These are phyloP conservation scores for Choristoneura fumiferana DNA, from an alignment of 1,140 invertebrate genomes.

Conservation along the genomic window DNA sequence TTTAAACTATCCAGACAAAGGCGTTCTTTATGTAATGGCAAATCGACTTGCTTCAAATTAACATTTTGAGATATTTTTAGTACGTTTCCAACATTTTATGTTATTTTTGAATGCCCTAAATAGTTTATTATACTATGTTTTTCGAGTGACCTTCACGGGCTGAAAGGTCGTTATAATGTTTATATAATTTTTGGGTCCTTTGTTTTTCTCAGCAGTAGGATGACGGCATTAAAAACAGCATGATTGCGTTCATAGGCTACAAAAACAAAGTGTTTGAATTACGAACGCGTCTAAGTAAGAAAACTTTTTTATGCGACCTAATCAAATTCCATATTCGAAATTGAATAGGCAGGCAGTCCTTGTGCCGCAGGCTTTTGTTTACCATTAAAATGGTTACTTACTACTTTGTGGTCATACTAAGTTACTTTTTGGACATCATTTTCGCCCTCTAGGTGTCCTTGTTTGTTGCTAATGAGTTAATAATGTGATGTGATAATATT, in stretches of 20 bases:
- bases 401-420: too few species aligned
- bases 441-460: slow-evolving; percentile 6
- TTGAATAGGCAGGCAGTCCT: too few species aligned
- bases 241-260: slow-evolving; percentile 34
- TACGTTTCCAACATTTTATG: slow-evolving; percentile 17
- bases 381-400: too few species aligned
- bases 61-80: slow-evolving; percentile 22
- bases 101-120: slow-evolving; percentile 6
- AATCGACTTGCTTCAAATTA: slow-evolving; percentile 1
- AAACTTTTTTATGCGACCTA: too few species aligned
- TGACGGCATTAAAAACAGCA: slow-evolving; percentile 19
- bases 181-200: slow-evolving; percentile 60
- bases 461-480: slow-evolving; percentile 3
- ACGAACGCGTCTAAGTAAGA: too few species aligned
- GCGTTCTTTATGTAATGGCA: slow-evolving; percentile 20
- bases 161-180: slow-evolving; percentile 66
- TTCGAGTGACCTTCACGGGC: slow-evolving; percentile 48
- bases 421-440: too few species aligned
- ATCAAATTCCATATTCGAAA: too few species aligned
- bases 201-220: slow-evolving; percentile 29
- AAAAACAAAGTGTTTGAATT: slow-evolving; percentile 27
- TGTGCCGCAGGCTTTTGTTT: too few species aligned
- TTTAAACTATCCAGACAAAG: background rate
- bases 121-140: slow-evolving; percentile 7
- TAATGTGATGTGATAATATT: slow-evolving; percentile 3